phyloP scores from a whole-genome alignment of 1,140 invertebrate species.

The Thalassaphorura encarpata region DNA sequence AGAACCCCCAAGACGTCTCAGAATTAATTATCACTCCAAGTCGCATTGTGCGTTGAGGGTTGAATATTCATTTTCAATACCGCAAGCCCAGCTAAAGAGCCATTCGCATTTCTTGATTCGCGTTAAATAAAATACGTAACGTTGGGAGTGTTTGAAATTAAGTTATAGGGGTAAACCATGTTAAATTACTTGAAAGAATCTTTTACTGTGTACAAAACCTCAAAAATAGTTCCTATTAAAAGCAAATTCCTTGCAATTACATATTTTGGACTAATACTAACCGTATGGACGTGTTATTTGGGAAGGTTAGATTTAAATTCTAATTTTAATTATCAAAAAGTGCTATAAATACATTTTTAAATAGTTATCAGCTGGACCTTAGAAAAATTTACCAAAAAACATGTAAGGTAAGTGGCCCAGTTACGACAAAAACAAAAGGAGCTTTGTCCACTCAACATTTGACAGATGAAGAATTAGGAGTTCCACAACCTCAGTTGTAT shows the following conservation, averaged over 20 bases:
- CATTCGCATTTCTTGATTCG: too few relatives aligned
- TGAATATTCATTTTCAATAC: too few relatives aligned
- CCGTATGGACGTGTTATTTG: not conserved
- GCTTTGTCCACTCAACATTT: conserved; percentile 38
- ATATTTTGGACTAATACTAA: conserved; percentile 5
- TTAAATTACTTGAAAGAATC: not conserved
- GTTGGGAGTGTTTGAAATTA: too few relatives aligned
- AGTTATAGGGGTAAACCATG: too few relatives aligned
- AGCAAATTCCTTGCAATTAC: conserved; percentile 23
- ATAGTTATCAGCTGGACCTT: conserved; percentile 43
- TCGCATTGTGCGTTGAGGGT: too few relatives aligned
- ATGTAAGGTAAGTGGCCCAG: conserved; percentile 40
- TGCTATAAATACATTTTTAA: not conserved
- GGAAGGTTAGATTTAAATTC: not conserved
- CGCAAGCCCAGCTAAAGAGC: too few relatives aligned
- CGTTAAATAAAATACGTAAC: too few relatives aligned
- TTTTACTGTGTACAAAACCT: conserved; percentile 14
- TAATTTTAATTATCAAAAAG: too few relatives aligned
- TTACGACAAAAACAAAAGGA: conserved; percentile 48
- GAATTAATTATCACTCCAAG: too few relatives aligned
- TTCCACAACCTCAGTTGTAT: conserved; percentile 33
- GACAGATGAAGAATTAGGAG: conserved; percentile 25
- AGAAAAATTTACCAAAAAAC: conserved; percentile 47
- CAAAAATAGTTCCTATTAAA: conserved; percentile 20
- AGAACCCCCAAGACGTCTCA: too few relatives aligned